A percentile compares a stretch with the other conserved stretches of the same genome.
Evolutionary conservation across 2,113 vertebrate species (phyloP).

Genomic region (Pogonocichla stellata): DNA sequence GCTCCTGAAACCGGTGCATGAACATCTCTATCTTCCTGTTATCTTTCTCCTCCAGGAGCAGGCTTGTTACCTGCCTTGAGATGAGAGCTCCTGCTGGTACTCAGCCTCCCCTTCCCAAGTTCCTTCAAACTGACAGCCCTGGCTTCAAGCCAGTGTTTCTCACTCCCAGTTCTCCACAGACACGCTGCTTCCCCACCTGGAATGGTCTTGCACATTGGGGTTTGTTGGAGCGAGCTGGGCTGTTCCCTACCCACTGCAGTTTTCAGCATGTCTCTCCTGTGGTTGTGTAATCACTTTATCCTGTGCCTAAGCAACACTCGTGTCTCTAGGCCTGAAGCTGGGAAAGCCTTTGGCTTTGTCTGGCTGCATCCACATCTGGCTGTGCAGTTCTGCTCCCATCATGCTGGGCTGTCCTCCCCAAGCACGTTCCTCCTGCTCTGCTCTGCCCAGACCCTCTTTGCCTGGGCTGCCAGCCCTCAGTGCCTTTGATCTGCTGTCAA

Average conservation of each 20-base stretch:
- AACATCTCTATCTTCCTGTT: not conserved
- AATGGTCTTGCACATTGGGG: not conserved
- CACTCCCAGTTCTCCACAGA: not conserved
- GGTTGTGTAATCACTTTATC: not conserved
- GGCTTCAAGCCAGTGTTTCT: not conserved
- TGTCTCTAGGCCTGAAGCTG: not conserved
- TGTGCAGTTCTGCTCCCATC: not conserved
- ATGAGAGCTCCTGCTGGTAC: not conserved
- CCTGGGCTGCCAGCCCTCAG: not conserved
- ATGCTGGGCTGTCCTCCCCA: not conserved
- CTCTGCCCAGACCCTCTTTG: not conserved
- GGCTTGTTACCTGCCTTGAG: not conserved
- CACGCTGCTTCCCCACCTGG: accelerated
- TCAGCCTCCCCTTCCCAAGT: not conserved
- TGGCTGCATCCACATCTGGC: not conserved
- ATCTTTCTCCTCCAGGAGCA: not conserved
- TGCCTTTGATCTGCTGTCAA: not conserved
- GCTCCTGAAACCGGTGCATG: not conserved
- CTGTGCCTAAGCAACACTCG: not conserved
- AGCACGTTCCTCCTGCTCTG: not conserved
- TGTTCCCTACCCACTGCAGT: not conserved
- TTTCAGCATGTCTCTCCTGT: not conserved
- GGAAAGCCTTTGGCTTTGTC: not conserved
- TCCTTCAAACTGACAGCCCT: not conserved
- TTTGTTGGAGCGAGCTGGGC: not conserved